A percentile compares a stretch with the other conserved stretches of the same genome.
phyloP scores from a whole-genome alignment of 2,113 vertebrate genomes.

The Xenopus borealis region DNA sequence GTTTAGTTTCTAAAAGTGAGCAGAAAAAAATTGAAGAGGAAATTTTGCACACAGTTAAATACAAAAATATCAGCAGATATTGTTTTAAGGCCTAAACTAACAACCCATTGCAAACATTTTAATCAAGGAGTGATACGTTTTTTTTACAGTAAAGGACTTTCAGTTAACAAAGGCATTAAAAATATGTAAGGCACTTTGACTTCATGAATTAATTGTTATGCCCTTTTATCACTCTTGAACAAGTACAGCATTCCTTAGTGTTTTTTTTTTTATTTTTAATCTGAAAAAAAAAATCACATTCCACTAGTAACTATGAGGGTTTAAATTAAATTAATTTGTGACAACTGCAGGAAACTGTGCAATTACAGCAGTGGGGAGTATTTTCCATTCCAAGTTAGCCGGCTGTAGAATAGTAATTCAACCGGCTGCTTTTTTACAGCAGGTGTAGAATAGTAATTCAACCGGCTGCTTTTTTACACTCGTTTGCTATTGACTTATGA shows the following conservation, averaged over 20 bases:
- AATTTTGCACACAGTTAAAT: no score
- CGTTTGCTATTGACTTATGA: conserved; percentile 38
- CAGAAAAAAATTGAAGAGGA: no score
- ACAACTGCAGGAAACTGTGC: conserved; percentile 46
- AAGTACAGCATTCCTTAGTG: conserved; percentile 28
- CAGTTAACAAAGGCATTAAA: not conserved
- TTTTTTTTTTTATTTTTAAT: no score
- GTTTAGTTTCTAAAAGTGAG: no score
- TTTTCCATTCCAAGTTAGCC: conserved; percentile 45
- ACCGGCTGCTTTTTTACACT: conserved; percentile 50
- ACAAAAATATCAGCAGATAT: no score
- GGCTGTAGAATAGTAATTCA: conserved; percentile 44
- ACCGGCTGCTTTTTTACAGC: conserved; percentile 50
- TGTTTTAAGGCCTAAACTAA: no score
- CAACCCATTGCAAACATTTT: no score
- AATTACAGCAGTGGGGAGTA: conserved; percentile 52
- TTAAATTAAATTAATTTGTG: conserved; percentile 52
- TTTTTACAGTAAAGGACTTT: no score
- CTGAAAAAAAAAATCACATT: conserved; percentile 38
- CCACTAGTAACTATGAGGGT: conserved; percentile 43
- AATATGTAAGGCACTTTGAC: conserved; percentile 29
- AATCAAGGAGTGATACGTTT: no score
- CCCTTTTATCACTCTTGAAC: conserved; percentile 32
- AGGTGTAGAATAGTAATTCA: conserved; percentile 47
- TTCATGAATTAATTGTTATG: conserved; percentile 38